Conservation (phyloP, 2,113 vertebrate species). For the Syrrhaptes paradoxus region DNA sequence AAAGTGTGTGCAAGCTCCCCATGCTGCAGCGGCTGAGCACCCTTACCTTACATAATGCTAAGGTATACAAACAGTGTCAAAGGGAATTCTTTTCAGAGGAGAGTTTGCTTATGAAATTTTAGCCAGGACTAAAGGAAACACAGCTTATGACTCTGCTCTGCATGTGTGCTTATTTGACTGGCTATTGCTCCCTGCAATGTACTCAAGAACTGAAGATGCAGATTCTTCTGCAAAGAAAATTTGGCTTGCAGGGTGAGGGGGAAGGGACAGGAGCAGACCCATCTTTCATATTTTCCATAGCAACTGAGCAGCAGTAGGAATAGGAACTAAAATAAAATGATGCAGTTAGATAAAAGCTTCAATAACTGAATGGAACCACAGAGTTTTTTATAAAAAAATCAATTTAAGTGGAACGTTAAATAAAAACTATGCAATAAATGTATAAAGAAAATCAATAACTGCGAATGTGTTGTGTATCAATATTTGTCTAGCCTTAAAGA, state of each 20-base stretch:
- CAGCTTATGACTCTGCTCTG: background rate
- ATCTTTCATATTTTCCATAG: constrained; percentile 37
- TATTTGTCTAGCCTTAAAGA: constrained; percentile 63
- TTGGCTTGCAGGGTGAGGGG: background rate
- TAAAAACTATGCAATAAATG: constrained; percentile 58
- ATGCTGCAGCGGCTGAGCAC: background rate
- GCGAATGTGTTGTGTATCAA: constrained; percentile 53
- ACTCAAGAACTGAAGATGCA: background rate
- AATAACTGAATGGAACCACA: constrained; percentile 27
- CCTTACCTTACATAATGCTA: accelerated
- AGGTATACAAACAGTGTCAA: background rate
- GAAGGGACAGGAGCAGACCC: background rate
- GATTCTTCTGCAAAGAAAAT: background rate
- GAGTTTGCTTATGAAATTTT: background rate
- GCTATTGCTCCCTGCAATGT: background rate
- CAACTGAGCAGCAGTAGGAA: constrained; percentile 26
- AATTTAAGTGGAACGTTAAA: constrained; percentile 60
- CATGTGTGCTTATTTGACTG: background rate
- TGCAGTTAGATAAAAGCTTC: background rate
- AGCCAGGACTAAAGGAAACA: background rate
- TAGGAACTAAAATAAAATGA: constrained; percentile 30
- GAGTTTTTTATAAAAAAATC: background rate
- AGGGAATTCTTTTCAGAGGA: background rate
- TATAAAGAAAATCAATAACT: constrained; percentile 63
- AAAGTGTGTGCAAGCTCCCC: background rate